Conservation (phyloP, 2,797 vertebrate species). For the Distichodus sexfasciatus region DNA sequence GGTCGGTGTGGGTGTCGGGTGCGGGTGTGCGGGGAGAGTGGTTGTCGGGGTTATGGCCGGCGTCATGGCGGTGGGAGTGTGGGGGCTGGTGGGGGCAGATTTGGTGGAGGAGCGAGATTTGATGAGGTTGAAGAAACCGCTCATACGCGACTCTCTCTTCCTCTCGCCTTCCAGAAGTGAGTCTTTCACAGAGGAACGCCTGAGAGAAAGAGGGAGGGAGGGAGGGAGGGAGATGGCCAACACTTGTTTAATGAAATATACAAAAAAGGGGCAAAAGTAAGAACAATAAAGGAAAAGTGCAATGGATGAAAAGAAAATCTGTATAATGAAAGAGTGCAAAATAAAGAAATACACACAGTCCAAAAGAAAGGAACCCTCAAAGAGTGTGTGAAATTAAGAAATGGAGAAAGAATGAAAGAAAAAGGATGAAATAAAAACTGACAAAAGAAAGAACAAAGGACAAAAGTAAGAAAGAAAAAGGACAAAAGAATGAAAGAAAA, state of each 20-base stretch:
- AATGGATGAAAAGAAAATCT: background rate
- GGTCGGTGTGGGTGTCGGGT: background rate
- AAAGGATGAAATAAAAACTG: background rate
- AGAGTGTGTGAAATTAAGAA: background rate
- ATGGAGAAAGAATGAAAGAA: background rate
- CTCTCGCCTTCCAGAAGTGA: conserved; percentile 70
- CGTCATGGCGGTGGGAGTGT: conserved; percentile 32
- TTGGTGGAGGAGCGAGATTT: conserved; percentile 80
- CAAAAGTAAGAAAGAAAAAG: background rate
- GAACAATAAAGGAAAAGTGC: background rate
- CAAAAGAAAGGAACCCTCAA: background rate
- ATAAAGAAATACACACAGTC: background rate
- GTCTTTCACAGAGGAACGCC: conserved; percentile 13
- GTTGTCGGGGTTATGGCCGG: conserved; percentile 32
- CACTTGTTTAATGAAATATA: no score
- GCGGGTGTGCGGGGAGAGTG: background rate
- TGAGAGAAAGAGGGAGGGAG: background rate
- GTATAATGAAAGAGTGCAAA: background rate
- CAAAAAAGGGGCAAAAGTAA: background rate
- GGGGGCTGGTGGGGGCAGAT: conserved; percentile 46
- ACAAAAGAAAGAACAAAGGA: background rate
- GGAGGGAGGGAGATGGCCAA: background rate
- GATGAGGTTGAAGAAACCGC: conserved; percentile 90
- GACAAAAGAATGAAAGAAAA: background rate
- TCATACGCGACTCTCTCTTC: conserved; percentile 87